Conservation (phyloP, 2,797 vertebrate genomes). For the Euphonia xanthogaster region DNA sequence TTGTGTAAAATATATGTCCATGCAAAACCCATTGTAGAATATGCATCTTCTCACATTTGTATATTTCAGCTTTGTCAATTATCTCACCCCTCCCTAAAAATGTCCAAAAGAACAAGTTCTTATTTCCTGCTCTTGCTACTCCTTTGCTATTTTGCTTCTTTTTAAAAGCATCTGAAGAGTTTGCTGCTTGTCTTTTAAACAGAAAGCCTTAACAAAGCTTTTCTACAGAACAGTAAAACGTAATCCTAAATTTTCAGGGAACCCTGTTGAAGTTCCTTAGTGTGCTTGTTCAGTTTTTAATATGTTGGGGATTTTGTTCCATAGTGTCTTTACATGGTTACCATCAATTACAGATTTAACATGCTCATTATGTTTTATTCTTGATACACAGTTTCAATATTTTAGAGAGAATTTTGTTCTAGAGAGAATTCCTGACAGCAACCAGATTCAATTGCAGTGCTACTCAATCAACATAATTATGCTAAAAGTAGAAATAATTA, state of each 20-base stretch:
- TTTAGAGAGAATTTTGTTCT: not conserved
- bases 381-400: not conserved
- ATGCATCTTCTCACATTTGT: not conserved
- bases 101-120: not conserved
- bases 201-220: constrained; percentile 44
- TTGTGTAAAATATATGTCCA: not conserved
- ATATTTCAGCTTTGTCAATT: not conserved
- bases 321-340: not conserved
- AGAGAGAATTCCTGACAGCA: not conserved
- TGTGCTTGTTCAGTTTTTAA: not conserved
- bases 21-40: not conserved
- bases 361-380: not conserved
- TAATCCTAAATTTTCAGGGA: not conserved
- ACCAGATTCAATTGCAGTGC: not conserved
- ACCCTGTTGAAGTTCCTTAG: not conserved
- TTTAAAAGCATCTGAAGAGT: constrained; percentile 52
- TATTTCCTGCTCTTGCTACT: not conserved
- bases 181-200: constrained; percentile 65
- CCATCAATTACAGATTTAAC: not conserved
- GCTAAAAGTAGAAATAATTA: not conserved
- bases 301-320: not conserved
- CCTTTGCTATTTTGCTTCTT: not conserved
- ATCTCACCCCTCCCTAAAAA: not conserved
- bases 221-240: not conserved
- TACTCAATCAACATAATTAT: not conserved